Evolutionary conservation across 2,113 vertebrate species (phyloP), one percentile per base, ranked within the genome.

Genomic region (Zootoca vivipara): DNA sequence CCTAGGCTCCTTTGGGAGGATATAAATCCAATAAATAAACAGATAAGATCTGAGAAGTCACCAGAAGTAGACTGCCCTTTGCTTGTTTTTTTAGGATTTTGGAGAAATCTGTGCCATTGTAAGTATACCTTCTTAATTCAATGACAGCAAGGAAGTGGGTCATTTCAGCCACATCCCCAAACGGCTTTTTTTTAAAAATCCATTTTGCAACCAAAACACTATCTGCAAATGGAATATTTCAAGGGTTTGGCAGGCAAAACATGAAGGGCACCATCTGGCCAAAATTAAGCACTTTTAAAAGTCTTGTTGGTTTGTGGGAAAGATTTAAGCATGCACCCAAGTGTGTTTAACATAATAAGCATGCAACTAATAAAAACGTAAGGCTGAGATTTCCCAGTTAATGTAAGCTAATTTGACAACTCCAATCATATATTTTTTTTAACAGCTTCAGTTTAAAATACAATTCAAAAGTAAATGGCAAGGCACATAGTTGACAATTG

Each of bases 361-460:
- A 22, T 16, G 12, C 28, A 75, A 40, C n/a, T n/a, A 62, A 75
- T n/a, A 28, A 46, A 70, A 40, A n/a, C 5, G 38, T 46, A 69
- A 83, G 3, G 46, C 26, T 30, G 40, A 42, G 77, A 26, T 46
- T n/a, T 70, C 38, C 40, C 42, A 33, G 22, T 87, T 13, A 80
- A 56, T 16, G 69, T 52, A 33, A 40, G 64, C 46, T 33, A 35
- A 35, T 40, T 58, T 87, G 78, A 72, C n/a, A 40, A 40, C 35
- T n/a, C 8, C 7, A 0, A 0, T 67, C 42, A 8, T 15, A 28
- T n/a, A 33, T 9, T 42, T 77, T 42, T 77, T 12, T 2, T 1
- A 42, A 5, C 15, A 3, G 0, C 3, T 1, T 0, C 9, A 0
- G 0, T 0, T 3, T 0, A 4, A 64, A 84, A 8, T 0, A 2